Evolutionary conservation across 1,140 invertebrate genomes (phyloP).

Genomic region (Drosophila burlai): DNA sequence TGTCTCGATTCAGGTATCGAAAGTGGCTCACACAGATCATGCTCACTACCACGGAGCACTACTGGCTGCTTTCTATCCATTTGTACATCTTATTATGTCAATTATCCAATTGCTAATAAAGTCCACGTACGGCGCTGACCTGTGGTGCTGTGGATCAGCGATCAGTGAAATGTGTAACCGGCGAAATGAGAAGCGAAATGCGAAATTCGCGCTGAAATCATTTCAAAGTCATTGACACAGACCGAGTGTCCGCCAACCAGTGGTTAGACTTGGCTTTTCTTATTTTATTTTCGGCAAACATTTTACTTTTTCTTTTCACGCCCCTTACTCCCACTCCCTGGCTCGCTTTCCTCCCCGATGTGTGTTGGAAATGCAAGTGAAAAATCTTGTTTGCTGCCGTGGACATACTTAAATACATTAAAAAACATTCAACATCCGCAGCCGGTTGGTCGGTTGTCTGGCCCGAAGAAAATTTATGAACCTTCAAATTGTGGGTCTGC

Average conservation of each 20-base stretch:
- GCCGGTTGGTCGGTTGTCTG: slow-evolving; percentile 26
- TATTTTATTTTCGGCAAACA: slow-evolving; percentile 66
- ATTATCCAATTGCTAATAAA: slow-evolving; percentile 81
- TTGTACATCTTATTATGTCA: slow-evolving; percentile 73
- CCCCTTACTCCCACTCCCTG: slow-evolving; percentile 39
- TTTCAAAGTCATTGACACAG: slow-evolving; percentile 81
- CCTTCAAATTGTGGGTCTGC: slow-evolving; percentile 47
- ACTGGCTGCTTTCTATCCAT: slow-evolving; percentile 55
- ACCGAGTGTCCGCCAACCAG: slow-evolving; percentile 41
- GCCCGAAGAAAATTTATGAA: slow-evolving; percentile 46
- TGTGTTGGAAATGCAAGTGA: slow-evolving; percentile 50
- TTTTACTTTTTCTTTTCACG: slow-evolving; percentile 78
- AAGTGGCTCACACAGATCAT: slow-evolving; percentile 35
- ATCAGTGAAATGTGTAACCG: slow-evolving; percentile 53
- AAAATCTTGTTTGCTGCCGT: slow-evolving; percentile 66
- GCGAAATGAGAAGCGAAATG: slow-evolving; percentile 56
- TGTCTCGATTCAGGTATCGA: background rate
- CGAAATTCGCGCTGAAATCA: slow-evolving; percentile 76
- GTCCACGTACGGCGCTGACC: slow-evolving; percentile 77
- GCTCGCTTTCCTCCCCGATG: background rate
- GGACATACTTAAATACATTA: slow-evolving; percentile 14
- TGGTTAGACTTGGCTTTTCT: slow-evolving; percentile 47
- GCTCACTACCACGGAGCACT: slow-evolving; percentile 4
- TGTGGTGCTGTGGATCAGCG: slow-evolving; percentile 47
- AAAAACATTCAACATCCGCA: slow-evolving; percentile 20